Conservation (phyloP, 2,888 invertebrate genomes). For the Mechanitis mazaeus region DNA sequence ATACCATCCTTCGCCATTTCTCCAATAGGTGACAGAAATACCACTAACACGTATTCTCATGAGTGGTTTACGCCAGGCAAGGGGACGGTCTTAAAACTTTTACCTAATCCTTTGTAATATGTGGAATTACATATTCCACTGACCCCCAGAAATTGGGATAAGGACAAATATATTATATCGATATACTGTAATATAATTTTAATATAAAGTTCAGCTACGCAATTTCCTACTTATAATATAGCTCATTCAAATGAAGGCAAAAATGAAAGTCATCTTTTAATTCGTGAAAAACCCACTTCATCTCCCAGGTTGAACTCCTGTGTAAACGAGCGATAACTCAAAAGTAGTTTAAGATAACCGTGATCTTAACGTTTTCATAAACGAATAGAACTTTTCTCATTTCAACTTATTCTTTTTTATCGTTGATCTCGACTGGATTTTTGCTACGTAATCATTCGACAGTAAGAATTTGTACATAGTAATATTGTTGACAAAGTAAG, state of each 20-base stretch:
- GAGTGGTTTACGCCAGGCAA: no score
- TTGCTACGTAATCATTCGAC: slow-evolving; percentile 51
- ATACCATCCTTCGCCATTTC: no score
- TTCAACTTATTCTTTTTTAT: slow-evolving; percentile 64
- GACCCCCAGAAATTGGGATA: no score
- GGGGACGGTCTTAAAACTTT: no score
- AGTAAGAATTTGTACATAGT: slow-evolving; percentile 28
- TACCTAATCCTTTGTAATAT: no score
- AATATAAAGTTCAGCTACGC: no score
- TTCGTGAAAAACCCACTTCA: slow-evolving; percentile 13
- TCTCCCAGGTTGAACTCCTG: slow-evolving; percentile 15
- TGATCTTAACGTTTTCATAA: slow-evolving; percentile 69
- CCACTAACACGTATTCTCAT: no score
- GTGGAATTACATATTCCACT: no score
- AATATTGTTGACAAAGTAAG: background rate
- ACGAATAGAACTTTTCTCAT: slow-evolving; percentile 71
- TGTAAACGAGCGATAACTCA: slow-evolving; percentile 49
- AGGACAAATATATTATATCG: no score
- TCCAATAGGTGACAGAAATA: no score
- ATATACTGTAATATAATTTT: no score
- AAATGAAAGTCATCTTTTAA: slow-evolving; percentile 2
- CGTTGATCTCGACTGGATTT: slow-evolving; percentile 43
- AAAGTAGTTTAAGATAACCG: slow-evolving; percentile 62
- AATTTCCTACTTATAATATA: background rate
- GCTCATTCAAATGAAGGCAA: background rate